A percentile compares a stretch with the other conserved stretches of the same genome.
phyloP scores from a whole-genome alignment of 2,797 vertebrate species.

The Sebastes kiyomatsui region DNA sequence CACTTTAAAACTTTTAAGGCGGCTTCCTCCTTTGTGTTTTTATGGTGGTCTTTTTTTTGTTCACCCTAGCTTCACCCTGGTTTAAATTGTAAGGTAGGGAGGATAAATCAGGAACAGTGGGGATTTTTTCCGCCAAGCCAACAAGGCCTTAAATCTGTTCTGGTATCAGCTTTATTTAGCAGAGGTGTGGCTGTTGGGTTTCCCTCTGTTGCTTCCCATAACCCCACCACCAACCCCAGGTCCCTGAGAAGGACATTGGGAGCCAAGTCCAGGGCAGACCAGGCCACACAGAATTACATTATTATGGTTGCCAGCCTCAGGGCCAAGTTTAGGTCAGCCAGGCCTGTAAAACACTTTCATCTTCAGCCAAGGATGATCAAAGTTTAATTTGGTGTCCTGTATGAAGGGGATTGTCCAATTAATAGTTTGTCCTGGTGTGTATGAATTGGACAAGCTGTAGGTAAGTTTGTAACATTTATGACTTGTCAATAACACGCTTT shows the following conservation, averaged over 20 bases:
- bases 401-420: neutral
- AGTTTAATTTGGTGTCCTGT: neutral
- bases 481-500: constrained; percentile 19
- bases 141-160: constrained; percentile 50
- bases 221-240: constrained; percentile 52
- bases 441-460: neutral
- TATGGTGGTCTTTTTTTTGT: constrained; percentile 46
- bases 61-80: constrained; percentile 59
- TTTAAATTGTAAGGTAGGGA: constrained; percentile 72
- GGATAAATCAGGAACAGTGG: constrained; percentile 56
- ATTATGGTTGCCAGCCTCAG: constrained; percentile 1
- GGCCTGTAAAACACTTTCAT: constrained; percentile 12
- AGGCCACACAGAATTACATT: constrained; percentile 61
- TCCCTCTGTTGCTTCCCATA: constrained; percentile 57
- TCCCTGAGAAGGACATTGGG: constrained; percentile 45
- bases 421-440: neutral
- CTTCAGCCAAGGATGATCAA: neutral
- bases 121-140: constrained; percentile 63
- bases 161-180: constrained; percentile 74
- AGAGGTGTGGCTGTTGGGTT: constrained; percentile 73
- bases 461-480: constrained; percentile 1
- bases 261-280: constrained; percentile 35
- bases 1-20: constrained; percentile 43
- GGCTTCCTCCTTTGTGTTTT: constrained; percentile 52
- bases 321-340: constrained; percentile 17